A percentile compares a stretch with the other conserved stretches of the same genome.
Conservation (phyloP, 2,797 vertebrate genomes). For the Siniperca undulata region DNA sequence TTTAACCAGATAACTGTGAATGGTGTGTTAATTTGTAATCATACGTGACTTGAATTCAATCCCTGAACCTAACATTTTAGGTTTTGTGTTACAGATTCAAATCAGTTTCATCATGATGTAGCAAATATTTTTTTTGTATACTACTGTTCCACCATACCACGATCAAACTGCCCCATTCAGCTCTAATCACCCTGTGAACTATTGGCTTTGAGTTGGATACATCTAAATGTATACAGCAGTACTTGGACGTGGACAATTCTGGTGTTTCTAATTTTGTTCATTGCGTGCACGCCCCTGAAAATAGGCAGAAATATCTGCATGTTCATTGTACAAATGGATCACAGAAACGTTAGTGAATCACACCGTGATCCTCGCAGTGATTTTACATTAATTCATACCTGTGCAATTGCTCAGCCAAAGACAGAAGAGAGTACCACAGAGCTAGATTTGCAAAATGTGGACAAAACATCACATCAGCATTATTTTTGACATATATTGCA, state of each 20-base stretch:
- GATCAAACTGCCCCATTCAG: no score
- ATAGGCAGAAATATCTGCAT: conserved; percentile 12
- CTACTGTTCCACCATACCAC: no score
- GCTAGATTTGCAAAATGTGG: conserved; percentile 16
- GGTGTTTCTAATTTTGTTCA: neutral
- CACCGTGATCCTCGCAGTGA: conserved; percentile 5
- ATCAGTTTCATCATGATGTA: neutral
- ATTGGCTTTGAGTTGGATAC: neutral
- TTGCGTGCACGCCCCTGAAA: neutral
- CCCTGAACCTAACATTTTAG: neutral
- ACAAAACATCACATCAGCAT: conserved; percentile 47
- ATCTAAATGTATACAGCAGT: neutral
- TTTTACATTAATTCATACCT: conserved; percentile 26
- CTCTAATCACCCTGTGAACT: no score
- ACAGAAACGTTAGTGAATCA: conserved; percentile 30
- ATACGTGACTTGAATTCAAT: neutral
- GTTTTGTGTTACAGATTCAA: neutral
- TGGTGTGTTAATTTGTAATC: conserved; percentile 16
- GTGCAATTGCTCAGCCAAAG: conserved; percentile 18
- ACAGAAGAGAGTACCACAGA: neutral
- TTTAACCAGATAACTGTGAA: conserved; percentile 5
- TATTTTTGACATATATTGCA: conserved; percentile 39
- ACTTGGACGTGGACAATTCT: neutral
- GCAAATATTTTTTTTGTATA: neutral
- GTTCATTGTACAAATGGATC: conserved; percentile 26